Evolutionary conservation across 2,888 invertebrate species (phyloP), one percentile per base, ranked within the genome.

Genomic region (Drepana falcataria): DNA sequence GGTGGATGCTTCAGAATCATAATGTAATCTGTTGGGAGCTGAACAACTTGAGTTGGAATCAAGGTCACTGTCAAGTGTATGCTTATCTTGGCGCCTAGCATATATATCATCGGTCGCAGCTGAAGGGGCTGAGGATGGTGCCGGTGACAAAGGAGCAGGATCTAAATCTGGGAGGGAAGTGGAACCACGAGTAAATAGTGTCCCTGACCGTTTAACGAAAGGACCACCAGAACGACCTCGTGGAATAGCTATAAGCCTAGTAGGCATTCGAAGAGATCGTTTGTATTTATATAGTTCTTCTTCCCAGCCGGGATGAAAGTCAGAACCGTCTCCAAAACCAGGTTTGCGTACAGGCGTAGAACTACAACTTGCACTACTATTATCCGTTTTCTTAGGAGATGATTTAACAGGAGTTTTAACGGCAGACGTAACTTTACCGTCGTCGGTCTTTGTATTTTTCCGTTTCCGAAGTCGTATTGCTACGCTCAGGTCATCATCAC

Each of bases 241-340:
- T 41, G 95, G 94, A 55, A 96, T 95, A 47, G 95, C 95, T 64
- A 97, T 97, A 53, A 97, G 89, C 66, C 95, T 93, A 44, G 95
- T 92, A 1, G 97, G 96, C 93, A 97, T 95, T 66, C 96, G 93
- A 33, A 96, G 83, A 0, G 96, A 95, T 65, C 95, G 93, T 78
- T 97, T 97, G 73, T 95, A 97, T 67, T 93, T 94, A 71, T 95
- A 96, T 33, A 96, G 92, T 72, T 96, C 96, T 74, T 96, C 95
- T 83, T 96, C 95, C 96, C 96, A 96, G 0, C 95, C 95, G 0
- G 95, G 95, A 65, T 93, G 92, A 71, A 95, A 95, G 72, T 94
- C 94, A 48, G 94, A 94, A 41, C 94, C 94, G 75, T 94, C 94
- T 2, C 94, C 95, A 73, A 94, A 94, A 41, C 92, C 86, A n/a